Evolutionary conservation across 37 sponge, comb jelly and placozoan species (phyloP).

Genomic region (Aplysina aerophoba): DNA sequence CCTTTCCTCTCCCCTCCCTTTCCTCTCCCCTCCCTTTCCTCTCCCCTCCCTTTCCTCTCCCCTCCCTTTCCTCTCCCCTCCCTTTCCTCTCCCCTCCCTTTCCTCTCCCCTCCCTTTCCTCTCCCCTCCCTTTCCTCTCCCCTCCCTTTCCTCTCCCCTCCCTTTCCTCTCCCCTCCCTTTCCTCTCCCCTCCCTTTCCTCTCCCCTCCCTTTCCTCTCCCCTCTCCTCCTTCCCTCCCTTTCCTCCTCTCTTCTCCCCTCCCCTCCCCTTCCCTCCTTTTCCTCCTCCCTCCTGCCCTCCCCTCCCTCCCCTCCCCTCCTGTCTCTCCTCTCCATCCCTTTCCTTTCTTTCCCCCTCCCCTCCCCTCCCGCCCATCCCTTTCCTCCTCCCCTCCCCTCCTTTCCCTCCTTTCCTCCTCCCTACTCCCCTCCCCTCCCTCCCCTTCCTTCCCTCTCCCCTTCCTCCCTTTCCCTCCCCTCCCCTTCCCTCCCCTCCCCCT

Average conservation of each 20-base stretch:
- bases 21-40: not conserved
- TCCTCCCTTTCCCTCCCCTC: no score
- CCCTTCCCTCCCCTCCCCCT: no score
- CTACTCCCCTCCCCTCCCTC: not conserved
- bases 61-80: not conserved
- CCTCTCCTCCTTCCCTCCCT: not conserved
- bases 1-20: not conserved
- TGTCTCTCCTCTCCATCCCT: not conserved
- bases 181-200: not conserved
- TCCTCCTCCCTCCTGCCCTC: not conserved
- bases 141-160: no score
- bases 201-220: not conserved
- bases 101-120: no score
- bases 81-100: not conserved
- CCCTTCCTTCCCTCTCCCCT: no score
- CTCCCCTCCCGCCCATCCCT: conserved; percentile 7
- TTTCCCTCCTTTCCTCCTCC: not conserved
- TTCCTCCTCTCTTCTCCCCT: not conserved
- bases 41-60: conserved; percentile 8
- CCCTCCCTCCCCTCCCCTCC: not conserved
- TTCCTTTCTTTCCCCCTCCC: no score
- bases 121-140: no score
- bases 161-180: no score
- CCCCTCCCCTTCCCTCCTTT: conserved; percentile 7
- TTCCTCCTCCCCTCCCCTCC: not conserved